A percentile compares a stretch with the other conserved stretches of the same genome.
phyloP scores from a whole-genome alignment of 2,888 invertebrate genomes.

The Apamea sordens region DNA sequence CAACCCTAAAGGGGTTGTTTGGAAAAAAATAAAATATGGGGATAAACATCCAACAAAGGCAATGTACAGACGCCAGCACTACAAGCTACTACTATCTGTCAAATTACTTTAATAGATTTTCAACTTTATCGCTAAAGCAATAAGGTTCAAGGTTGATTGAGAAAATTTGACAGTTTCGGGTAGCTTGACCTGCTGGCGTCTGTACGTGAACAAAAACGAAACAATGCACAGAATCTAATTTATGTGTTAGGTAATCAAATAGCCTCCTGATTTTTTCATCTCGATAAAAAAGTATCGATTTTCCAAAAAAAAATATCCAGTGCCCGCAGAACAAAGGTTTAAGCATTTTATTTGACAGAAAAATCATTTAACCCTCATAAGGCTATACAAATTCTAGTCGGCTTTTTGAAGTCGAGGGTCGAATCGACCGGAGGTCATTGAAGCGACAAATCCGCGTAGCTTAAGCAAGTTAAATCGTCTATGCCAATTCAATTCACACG shows the following conservation, averaged over 20 bases:
- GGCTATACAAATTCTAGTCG: slow-evolving; percentile 71
- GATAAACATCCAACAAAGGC: background rate
- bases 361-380: slow-evolving; percentile 70
- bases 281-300: slow-evolving; percentile 30
- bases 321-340: slow-evolving; percentile 51
- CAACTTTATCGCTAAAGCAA: too few relatives aligned
- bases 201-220: slow-evolving; percentile 21
- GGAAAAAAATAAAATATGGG: slow-evolving; percentile 14
- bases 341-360: slow-evolving; percentile 69
- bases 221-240: slow-evolving; percentile 6
- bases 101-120: too few relatives aligned
- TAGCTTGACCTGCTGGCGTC: too few relatives aligned
- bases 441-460: slow-evolving; percentile 74
- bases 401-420: slow-evolving; percentile 71
- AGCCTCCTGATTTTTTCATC: slow-evolving; percentile 4
- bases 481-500: slow-evolving; percentile 80
- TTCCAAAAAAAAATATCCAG: slow-evolving; percentile 28
- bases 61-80: too few relatives aligned
- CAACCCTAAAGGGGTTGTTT: background rate
- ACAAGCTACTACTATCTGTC: too few relatives aligned
- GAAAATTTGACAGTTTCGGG: too few relatives aligned
- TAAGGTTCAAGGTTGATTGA: too few relatives aligned
- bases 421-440: slow-evolving; percentile 68
- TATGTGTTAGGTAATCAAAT: slow-evolving; percentile 14
- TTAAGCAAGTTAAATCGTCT: slow-evolving; percentile 83